A percentile compares a stretch with the other conserved stretches of the same genome.
These are phyloP conservation scores for Drosophila sp. DNA, from an alignment of 1,140 invertebrate genomes.

Conservation along the genomic window DNA sequence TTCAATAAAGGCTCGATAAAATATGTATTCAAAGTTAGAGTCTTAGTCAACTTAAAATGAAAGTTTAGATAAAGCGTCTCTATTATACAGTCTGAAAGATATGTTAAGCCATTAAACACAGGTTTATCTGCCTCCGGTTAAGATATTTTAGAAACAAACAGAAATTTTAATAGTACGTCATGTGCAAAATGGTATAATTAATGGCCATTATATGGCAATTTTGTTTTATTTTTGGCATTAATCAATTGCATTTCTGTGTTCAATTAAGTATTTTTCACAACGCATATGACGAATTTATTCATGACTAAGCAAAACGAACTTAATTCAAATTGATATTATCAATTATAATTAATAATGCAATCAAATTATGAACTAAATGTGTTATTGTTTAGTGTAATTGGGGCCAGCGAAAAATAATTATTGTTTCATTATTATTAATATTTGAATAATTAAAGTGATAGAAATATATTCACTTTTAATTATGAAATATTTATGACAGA, in stretches of 20 bases:
- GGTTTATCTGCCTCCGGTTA: not conserved
- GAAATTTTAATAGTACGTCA: not conserved
- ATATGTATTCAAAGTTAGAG: too few relatives aligned
- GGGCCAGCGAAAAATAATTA: not conserved
- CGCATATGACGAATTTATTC: not conserved
- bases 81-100: too few relatives aligned
- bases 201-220: slow-evolving; percentile 21
- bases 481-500: not conserved
- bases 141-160: not conserved
- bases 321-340: not conserved
- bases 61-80: too few relatives aligned
- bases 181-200: slow-evolving; percentile 2
- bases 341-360: slow-evolving; percentile 6
- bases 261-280: slow-evolving; percentile 4
- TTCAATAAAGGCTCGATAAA: too few relatives aligned
- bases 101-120: not conserved
- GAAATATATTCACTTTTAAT: not conserved
- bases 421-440: slow-evolving; percentile 2
- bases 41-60: too few relatives aligned
- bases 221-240: slow-evolving; percentile 21
- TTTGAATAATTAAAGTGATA: not conserved
- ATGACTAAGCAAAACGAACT: not conserved
- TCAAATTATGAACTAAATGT: not conserved
- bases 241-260: slow-evolving; percentile 20
- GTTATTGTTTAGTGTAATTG: slow-evolving; percentile 3